Base-by-base conservation (phyloP, 2,113 vertebrate species). In the Phyllopteryx taeniolatus region DNA sequence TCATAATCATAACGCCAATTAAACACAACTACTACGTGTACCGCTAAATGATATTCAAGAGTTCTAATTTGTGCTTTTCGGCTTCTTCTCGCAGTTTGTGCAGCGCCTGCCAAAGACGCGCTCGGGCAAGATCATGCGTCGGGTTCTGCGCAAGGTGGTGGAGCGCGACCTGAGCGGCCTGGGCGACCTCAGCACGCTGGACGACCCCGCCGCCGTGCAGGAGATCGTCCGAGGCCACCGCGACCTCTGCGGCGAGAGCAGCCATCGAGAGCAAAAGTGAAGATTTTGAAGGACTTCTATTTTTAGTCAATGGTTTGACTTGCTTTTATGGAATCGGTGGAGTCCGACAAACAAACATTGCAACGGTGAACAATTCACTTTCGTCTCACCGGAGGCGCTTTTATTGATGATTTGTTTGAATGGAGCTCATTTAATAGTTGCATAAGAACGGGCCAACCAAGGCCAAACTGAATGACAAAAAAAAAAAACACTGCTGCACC, bases 71-170 rank as follows among this genome's bases (percentile, higher is more conserved):
- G 22, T 3, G 27, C 15, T n/a, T 20, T 35, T 51, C 8, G 7
- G 13, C 5, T 56, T 43, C 9, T 42, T 17, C 19, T 8, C 3
- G 6, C 79, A 91, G 89, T 47, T 89, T 6, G 86, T 86, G 42
- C 75, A 73, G 14, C 82, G 75, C 43, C 86, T 95, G 66, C 94
- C 94, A 0, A 94, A 95, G 82, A 95, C 94, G 0, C 90, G 92
- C 49, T 94, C 92, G 0, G 93, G 93, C 31, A 95, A 95, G 79
- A 94, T 94, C 57, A 94, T 94, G 93, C 86, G 91, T 0, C 83
- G 91, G 0, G 92, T 94, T 59, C 90, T 94, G 74, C 84, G 86
- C 68, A 94, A 94, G 73, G 92, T 94, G 0, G 91, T 92, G 76
- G 94, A 93, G 76, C 46, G 65, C 2, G 92, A 94, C 56, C 39